Percentiles rank a stretch among this genome's conserved stretches.
Conservation (phyloP, 1,140 invertebrate species). For the Rhagoletis zephyria region DNA sequence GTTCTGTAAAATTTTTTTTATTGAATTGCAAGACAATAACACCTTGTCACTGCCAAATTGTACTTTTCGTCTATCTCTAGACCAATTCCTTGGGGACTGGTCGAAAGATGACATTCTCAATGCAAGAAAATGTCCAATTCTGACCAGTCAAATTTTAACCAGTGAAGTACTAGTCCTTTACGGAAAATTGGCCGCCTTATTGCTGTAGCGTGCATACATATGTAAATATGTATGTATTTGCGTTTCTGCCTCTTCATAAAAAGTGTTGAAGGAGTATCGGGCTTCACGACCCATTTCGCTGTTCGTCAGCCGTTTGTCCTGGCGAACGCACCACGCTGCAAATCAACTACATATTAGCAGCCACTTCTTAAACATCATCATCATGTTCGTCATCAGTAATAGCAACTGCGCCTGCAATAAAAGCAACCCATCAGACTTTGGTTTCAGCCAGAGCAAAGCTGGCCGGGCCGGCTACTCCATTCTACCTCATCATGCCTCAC, state of each 20-base stretch:
- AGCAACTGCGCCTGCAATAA: constrained; percentile 1
- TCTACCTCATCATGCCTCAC: constrained; percentile 33
- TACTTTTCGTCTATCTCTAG: too few species aligned
- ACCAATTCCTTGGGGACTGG: too few species aligned
- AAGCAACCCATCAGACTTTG: background rate
- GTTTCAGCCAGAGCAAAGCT: background rate
- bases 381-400: background rate
- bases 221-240: background rate
- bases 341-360: background rate
- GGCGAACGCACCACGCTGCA: background rate
- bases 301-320: constrained; percentile 20
- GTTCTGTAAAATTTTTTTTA: too few species aligned
- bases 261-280: constrained; percentile 7
- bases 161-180: too few species aligned
- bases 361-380: background rate
- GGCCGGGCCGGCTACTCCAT: background rate
- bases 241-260: background rate
- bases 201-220: background rate
- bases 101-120: too few species aligned
- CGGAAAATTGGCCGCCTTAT: too few species aligned
- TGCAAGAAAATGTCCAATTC: too few species aligned
- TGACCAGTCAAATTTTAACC: too few species aligned
- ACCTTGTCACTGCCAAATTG: too few species aligned
- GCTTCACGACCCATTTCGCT: constrained; percentile 15
- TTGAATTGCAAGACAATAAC: too few species aligned